Evolutionary conservation across 2,888 invertebrate species (phyloP), one percentile per base, ranked within the genome.

Genomic region (Clunio marinus): DNA sequence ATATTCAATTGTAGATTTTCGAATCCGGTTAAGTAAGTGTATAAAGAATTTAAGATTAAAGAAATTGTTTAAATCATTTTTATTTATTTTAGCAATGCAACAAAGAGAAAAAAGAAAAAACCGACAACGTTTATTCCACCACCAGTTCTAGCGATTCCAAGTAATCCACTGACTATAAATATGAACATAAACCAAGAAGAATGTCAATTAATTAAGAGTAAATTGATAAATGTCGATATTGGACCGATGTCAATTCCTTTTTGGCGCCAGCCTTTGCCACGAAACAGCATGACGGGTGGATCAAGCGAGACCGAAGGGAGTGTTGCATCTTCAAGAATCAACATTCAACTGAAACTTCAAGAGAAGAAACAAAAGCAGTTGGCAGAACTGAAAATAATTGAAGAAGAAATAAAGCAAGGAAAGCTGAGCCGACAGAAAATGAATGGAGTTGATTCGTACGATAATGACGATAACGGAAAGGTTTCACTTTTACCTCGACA

Each of bases 1-100:
- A 92, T 93, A n/a, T 93, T 93, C 77, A 93, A 93, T 76, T 93
- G 93, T 74, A 84, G 92, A 45, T 91, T 93, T 74, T 83, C 86
- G 2, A 91, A 91, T 75, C 90, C 92, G 0, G 83, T 84, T 60
- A 84, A 83, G 83, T 82, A 75, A 74, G 71, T 70, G 37, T 45
- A 15, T 13, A 15, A n/a, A 13, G 8, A 5, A n/a, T 4, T 13
- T 45, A 15, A 24, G 20, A 20, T 27, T 63, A 1, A 62, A 46
- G 22, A 27, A 22, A 15, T 5, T 46, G 37, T 55, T 27, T 24
- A n/a, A n/a, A n/a, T 46, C n/a, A 69, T 15, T 55, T 37, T 51
- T 28, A 60, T 17, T 57, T 46, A 55, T 67, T 69, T 73, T 70
- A 75, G 75, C 69, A 73, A 73, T 59, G 75, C 75, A 22, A 84